Percentiles rank a stretch among this genome's conserved stretches.
phyloP scores from a whole-genome alignment of 1,140 invertebrate genomes.

The Antheraea pernyi region DNA sequence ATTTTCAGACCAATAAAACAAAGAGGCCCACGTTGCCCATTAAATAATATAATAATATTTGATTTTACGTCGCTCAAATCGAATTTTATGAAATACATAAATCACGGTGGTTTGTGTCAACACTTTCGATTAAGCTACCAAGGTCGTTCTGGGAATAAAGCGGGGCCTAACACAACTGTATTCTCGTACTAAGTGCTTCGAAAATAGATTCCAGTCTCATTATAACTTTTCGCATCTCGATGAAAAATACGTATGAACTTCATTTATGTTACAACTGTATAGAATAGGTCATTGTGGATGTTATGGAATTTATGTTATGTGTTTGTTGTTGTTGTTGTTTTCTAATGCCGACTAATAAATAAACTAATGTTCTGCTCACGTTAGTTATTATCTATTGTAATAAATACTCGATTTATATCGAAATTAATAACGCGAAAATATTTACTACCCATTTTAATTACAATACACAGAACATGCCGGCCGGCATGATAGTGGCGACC shows the following conservation, averaged over 20 bases:
- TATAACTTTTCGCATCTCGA: conserved; percentile 64
- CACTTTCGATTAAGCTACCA: conserved; percentile 71
- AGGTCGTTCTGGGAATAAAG: conserved; percentile 55
- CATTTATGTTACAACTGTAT: conserved; percentile 54
- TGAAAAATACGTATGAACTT: conserved; percentile 54
- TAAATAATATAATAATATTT: conserved; percentile 49
- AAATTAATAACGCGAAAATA: too few species aligned
- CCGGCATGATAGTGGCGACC: too few species aligned
- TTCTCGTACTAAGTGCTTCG: conserved; percentile 59
- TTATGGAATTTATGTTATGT: neutral
- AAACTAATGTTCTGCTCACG: too few species aligned
- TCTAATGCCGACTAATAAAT: too few species aligned
- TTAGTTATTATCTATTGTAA: too few species aligned
- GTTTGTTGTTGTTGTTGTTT: too few species aligned
- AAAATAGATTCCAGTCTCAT: conserved; percentile 66
- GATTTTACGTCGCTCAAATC: conserved; percentile 51
- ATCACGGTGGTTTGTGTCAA: conserved; percentile 65
- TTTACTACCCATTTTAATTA: too few species aligned
- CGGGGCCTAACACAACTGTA: conserved; percentile 43
- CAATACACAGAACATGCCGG: too few species aligned
- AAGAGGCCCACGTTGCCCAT: conserved; percentile 49
- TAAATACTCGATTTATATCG: too few species aligned
- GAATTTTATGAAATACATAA: conserved; percentile 56
- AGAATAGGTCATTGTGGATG: conserved; percentile 24
- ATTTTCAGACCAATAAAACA: conserved; percentile 48